These are phyloP conservation scores for Druon quercuslanigerum DNA, from an alignment of 1,140 invertebrate species.

Conservation along the genomic window DNA sequence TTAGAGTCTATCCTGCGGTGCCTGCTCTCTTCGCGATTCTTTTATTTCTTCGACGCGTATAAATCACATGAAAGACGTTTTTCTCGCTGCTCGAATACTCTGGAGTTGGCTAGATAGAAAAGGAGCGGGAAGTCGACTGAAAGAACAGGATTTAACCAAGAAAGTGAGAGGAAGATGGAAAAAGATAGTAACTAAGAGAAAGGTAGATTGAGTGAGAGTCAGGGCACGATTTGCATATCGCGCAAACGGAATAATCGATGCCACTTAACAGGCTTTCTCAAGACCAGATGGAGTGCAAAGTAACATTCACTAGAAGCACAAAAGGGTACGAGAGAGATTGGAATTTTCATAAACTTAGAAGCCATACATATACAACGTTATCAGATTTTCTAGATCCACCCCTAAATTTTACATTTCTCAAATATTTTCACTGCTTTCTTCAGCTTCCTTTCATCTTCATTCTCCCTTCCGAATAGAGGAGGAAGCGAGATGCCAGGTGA, in stretches of 20 bases:
- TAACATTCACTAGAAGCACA: background rate
- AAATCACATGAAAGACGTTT: conserved; percentile 69
- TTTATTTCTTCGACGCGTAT: conserved; percentile 59
- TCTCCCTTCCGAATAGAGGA: conserved; percentile 35
- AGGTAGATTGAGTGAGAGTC: conserved; percentile 39
- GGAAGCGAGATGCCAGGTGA: conserved; percentile 45
- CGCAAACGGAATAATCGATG: conserved; percentile 70
- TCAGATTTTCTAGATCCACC: conserved; percentile 43
- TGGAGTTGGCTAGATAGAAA: conserved; percentile 51
- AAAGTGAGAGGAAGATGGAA: conserved; percentile 45
- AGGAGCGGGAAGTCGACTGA: conserved; percentile 46
- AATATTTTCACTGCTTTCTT: conserved; percentile 24
- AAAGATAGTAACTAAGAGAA: conserved; percentile 26
- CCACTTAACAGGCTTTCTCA: conserved; percentile 60
- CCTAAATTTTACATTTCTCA: conserved; percentile 32
- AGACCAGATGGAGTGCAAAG: conserved; percentile 44
- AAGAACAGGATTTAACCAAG: conserved; percentile 31
- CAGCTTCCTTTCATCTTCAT: background rate
- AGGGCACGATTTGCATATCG: conserved; percentile 68
- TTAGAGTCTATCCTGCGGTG: conserved; percentile 57
- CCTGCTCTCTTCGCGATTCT: conserved; percentile 53
- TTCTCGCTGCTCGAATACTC: conserved; percentile 50
- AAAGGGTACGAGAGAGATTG: conserved; percentile 8
- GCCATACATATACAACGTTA: conserved; percentile 35
- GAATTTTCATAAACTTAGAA: conserved; percentile 32